Conservation (phyloP, 2,888 invertebrate genomes). For the Beris morrisii region DNA sequence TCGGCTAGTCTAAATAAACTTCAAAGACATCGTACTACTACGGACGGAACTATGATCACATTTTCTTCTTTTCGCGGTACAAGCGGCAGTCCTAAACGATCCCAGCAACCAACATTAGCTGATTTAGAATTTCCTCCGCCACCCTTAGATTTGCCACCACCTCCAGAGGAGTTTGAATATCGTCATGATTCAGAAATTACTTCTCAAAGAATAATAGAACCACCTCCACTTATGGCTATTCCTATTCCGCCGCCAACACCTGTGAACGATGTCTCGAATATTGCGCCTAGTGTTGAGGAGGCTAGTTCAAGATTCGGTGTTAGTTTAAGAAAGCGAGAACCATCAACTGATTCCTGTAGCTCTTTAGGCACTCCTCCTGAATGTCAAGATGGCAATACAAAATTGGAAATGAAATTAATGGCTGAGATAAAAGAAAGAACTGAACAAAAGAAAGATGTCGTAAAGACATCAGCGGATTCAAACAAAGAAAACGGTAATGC, state of each 20-base stretch:
- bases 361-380: conserved; percentile 59
- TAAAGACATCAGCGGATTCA: conserved; percentile 46
- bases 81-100: conserved; percentile 71
- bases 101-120: conserved; percentile 72
- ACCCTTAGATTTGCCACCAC: conserved; percentile 77
- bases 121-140: conserved; percentile 89
- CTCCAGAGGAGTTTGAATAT: conserved; percentile 66
- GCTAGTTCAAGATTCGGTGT: conserved; percentile 73
- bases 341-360: conserved; percentile 62
- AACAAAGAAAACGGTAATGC: conserved; percentile 51
- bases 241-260: conserved; percentile 47
- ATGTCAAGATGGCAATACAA: conserved; percentile 68
- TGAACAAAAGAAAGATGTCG: conserved; percentile 65
- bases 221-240: conserved; percentile 43
- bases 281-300: conserved; percentile 71
- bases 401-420: conserved; percentile 76
- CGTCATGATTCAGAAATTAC: conserved; percentile 44
- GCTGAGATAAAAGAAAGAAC: conserved; percentile 82
- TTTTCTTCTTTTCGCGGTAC: conserved; percentile 61
- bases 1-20: conserved; percentile 62
- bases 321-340: conserved; percentile 68
- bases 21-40: conserved; percentile 59
- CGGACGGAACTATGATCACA: conserved; percentile 58
- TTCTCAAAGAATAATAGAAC: conserved; percentile 45
- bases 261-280: conserved; percentile 62